Evolutionary conservation across 1,140 invertebrate genomes (phyloP).

Genomic region (Melitaea cinxia): DNA sequence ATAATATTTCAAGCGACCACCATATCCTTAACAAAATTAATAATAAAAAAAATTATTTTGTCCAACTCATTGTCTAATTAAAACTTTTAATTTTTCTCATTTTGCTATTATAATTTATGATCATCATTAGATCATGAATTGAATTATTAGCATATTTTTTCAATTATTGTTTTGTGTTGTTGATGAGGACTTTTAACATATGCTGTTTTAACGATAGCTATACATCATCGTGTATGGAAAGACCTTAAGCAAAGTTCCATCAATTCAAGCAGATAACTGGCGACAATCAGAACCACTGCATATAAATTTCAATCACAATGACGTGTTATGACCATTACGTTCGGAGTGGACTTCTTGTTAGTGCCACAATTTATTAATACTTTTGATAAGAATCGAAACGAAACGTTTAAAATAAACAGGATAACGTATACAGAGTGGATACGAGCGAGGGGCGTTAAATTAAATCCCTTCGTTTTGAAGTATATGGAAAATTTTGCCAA

Average conservation of each 20-base stretch:
- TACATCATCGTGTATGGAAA: slow-evolving; percentile 1
- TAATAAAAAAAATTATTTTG: no score
- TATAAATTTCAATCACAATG: slow-evolving; percentile 26
- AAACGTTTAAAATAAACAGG: slow-evolving; percentile 7
- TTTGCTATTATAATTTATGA: no score
- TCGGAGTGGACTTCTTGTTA: slow-evolving; percentile 23
- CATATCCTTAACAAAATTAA: no score
- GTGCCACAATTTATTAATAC: slow-evolving; percentile 29
- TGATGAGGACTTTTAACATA: not conserved
- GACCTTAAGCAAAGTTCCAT: slow-evolving; percentile 17
- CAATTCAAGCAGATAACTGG: slow-evolving; percentile 20
- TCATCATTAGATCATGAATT: no score
- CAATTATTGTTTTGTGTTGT: no score
- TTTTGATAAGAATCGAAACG: slow-evolving; percentile 10
- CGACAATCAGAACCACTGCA: slow-evolving; percentile 20
- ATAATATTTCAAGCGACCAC: no score
- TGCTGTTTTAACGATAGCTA: not conserved
- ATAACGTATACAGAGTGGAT: not conserved
- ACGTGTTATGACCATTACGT: slow-evolving; percentile 31
- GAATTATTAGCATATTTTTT: no score
- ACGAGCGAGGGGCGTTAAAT: no score
- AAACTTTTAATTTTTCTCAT: no score
- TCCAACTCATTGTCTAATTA: no score
- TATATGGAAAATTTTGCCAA: no score
- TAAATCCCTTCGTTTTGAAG: no score